Evolutionary conservation across 1,140 invertebrate genomes (phyloP), one percentile per base, ranked within the genome.

Genomic region (Saccostrea echinata): DNA sequence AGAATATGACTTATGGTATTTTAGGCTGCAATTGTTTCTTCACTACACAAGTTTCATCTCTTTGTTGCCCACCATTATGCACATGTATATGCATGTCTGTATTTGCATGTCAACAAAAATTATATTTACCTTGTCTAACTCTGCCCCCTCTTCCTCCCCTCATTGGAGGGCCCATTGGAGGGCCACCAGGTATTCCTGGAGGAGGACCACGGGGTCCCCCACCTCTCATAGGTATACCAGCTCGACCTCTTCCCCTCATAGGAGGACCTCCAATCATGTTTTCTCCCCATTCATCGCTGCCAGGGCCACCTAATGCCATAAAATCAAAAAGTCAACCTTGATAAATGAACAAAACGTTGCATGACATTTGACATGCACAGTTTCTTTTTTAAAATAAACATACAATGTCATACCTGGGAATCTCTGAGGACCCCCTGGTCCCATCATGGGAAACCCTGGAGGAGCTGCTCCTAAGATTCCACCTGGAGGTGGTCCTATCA

Each of bases 381-480:
- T 18, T 61, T 61, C n/a, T 2, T 21, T 61, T n/a, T 61, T n/a
- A 61, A 18, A 80, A 18, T 43, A 43, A 43, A 43, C 9, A 43
- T 43, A 43, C 43, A 43, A 43, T n/a, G 9, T 51, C 81, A n/a
- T 51, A 83, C 81, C 81, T 83, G 81, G 81, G 30, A 83, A 83
- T 83, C 81, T 83, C 8, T 88, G 89, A 27, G 90, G 89, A 21
- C 84, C 88, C 9, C 87, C 89, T 84, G 90, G 86, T 53, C 71
- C 86, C 27, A 84, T 82, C 27, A 86, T 86, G 30, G 90, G 91
- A 33, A 91, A 92, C 11, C 91, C 91, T 43, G 93, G 93, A 51
- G 93, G 93, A 24, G 88, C 91, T 24, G 90, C 89, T 13, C 92
- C 92, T 33, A 93, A 68, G 1, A 93, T 64, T n/a, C 91, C 68